Evolutionary conservation across 2,797 vertebrate genomes (phyloP), one percentile per base, ranked within the genome.

Genomic region (Syngnathus rostellatus): DNA sequence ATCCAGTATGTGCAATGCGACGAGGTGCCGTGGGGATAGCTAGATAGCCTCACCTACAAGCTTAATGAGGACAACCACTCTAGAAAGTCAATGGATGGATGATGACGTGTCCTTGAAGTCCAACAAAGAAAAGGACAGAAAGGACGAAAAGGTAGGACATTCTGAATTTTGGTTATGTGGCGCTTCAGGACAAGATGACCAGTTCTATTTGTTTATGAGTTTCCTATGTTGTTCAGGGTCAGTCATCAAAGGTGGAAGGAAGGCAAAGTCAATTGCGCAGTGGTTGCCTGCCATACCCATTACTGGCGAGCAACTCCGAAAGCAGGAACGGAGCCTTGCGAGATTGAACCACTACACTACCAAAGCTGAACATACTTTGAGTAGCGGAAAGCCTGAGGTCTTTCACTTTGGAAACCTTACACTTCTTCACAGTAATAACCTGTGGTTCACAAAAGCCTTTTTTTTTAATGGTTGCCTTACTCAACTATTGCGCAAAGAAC

Each of bases 101-200:
- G 54, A 1, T 31, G 7, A 25, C 16, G 3, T 57, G 23, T 12
- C 54, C 25, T 57, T 57, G 54, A 57, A 57, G 25, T 73, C 71
- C 50, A 21, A 51, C 50, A 51, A 51, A 51, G n/a, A 51, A 2
- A n/a, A 3, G n/a, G 50, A 51, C 50, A 21, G n/a, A 51, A 9
- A 21, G 8, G 50, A 51, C 19, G 0, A 51, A 5, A 51, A 51
- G 9, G 50, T 8, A 8, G n/a, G 50, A 21, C 50, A 51, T 51
- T 8, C n/a, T 3, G 8, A 2, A 21, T 51, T 21, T 51, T 51
- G 8, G 19, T 21, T 51, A 8, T 7, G n/a, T 21, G 7, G 19
- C 48, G n/a, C n/a, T 51, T 51, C n/a, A 21, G 3, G 48, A 10
- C 50, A 51, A 8, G n/a, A 51, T 48, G 46, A 48, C 6, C 31